phyloP scores from a whole-genome alignment of 2,797 vertebrate genomes.

The Gymnodraco acuticeps region DNA sequence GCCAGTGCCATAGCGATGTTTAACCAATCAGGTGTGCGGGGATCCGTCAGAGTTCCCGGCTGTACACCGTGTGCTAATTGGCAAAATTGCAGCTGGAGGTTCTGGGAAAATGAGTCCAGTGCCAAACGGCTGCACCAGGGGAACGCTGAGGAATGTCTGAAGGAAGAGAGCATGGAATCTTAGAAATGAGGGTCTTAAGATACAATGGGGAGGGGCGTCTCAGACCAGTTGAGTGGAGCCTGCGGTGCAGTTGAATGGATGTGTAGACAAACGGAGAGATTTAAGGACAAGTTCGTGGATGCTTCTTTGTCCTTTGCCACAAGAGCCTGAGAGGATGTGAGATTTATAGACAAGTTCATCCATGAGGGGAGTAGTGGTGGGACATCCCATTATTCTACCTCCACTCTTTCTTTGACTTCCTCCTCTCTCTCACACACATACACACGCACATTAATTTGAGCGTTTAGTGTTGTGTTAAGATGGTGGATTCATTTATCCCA shows the following conservation, averaged over 20 bases:
- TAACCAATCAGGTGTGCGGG: constrained; percentile 9
- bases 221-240: constrained; percentile 54
- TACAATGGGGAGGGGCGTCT: constrained; percentile 52
- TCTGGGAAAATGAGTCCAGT: constrained; percentile 78
- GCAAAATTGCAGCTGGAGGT: constrained; percentile 60
- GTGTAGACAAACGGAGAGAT: constrained; percentile 52
- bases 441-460: constrained; percentile 41
- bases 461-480: constrained; percentile 69
- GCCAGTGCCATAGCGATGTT: not conserved
- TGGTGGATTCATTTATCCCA: constrained; percentile 79
- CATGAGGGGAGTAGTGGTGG: constrained; percentile 38
- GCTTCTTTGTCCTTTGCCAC: constrained; percentile 59
- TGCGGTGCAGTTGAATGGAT: constrained; percentile 57
- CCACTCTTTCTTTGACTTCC: constrained; percentile 26
- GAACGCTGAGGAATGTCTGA: constrained; percentile 81
- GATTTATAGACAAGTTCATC: constrained; percentile 67
- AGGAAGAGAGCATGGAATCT: constrained; percentile 74
- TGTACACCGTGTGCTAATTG: constrained; percentile 44
- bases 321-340: constrained; percentile 56
- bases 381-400: constrained; percentile 37
- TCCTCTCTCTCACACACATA: constrained; percentile 30
- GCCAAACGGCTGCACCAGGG: constrained; percentile 75
- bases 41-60: constrained; percentile 29
- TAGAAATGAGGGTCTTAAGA: constrained; percentile 61
- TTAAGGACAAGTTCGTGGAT: constrained; percentile 48